Evolutionary conservation across 1,140 invertebrate genomes (phyloP).

Genomic region (Triops cancriformis): DNA sequence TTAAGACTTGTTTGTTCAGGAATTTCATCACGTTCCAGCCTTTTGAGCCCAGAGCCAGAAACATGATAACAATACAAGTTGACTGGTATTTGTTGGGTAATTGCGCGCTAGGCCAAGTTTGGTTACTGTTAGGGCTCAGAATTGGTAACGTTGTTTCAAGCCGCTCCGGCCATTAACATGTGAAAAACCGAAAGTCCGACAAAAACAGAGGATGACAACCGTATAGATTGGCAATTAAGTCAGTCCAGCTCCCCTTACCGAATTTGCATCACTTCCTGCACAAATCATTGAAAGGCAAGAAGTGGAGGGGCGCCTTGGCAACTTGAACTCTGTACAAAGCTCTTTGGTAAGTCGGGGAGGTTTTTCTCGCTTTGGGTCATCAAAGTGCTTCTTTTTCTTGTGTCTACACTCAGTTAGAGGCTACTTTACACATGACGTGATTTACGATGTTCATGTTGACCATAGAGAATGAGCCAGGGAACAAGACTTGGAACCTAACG

Average conservation of each 20-base stretch:
- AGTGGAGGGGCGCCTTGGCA: neutral
- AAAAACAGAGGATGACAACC: conserved; percentile 10
- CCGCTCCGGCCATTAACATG: neutral
- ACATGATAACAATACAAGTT: too few relatives aligned
- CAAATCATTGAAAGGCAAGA: neutral
- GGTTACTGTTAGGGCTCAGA: too few relatives aligned
- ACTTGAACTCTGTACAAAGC: neutral
- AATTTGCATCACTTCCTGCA: conserved; percentile 13
- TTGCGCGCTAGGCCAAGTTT: too few relatives aligned
- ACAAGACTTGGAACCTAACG: neutral
- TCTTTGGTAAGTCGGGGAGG: neutral
- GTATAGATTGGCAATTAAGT: conserved; percentile 14
- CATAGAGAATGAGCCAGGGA: neutral
- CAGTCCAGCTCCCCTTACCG: conserved; percentile 2
- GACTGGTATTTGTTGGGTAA: too few relatives aligned
- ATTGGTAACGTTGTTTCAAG: neutral
- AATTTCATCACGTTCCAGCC: too few relatives aligned
- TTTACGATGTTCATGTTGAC: neutral
- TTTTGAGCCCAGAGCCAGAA: too few relatives aligned
- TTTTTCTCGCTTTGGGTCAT: neutral
- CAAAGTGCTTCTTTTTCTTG: conserved; percentile 10
- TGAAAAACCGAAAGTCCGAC: neutral
- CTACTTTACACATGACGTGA: conserved; percentile 13
- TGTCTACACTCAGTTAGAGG: conserved; percentile 13
- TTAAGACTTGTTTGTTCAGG: too few relatives aligned